phyloP scores from a whole-genome alignment of 2,797 vertebrate species.

The Hemitrygon akajei region DNA sequence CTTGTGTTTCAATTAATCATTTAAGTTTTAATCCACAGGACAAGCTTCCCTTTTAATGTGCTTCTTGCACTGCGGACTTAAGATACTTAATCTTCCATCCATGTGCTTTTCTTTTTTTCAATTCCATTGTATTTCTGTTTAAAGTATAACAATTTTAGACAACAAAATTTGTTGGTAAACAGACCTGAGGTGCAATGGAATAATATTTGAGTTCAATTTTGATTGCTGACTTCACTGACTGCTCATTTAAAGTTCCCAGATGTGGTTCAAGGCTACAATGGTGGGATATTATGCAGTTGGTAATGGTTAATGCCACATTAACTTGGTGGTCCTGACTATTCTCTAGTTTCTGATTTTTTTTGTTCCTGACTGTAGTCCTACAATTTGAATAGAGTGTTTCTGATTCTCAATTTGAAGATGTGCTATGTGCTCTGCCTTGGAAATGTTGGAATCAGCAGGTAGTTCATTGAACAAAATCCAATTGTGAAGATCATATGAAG shows the following conservation, averaged over 20 bases:
- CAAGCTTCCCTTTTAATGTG: not conserved
- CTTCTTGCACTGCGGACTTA: not conserved
- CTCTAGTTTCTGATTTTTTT: not conserved
- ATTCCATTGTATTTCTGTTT: constrained; percentile 13
- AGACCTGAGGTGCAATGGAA: not conserved
- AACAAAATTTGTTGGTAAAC: not conserved
- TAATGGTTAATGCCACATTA: not conserved
- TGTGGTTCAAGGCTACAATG: not conserved
- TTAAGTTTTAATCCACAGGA: constrained; percentile 15
- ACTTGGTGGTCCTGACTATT: not conserved
- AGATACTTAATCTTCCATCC: not conserved
- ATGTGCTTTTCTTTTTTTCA: not conserved
- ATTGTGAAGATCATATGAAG: not conserved
- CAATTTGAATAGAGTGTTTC: not conserved
- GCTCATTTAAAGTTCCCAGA: not conserved
- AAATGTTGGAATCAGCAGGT: not conserved
- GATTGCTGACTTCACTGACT: not conserved
- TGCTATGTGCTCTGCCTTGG: not conserved
- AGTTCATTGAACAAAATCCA: not conserved
- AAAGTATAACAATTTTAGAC: not conserved
- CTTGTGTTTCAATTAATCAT: not conserved
- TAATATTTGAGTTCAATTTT: not conserved
- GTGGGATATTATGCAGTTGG: not conserved
- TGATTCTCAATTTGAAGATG: not conserved
- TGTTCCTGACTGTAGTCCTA: not conserved